A percentile compares a stretch with the other conserved stretches of the same genome.
Conservation (phyloP, 1,140 invertebrate species). For the Magallana angulata region DNA sequence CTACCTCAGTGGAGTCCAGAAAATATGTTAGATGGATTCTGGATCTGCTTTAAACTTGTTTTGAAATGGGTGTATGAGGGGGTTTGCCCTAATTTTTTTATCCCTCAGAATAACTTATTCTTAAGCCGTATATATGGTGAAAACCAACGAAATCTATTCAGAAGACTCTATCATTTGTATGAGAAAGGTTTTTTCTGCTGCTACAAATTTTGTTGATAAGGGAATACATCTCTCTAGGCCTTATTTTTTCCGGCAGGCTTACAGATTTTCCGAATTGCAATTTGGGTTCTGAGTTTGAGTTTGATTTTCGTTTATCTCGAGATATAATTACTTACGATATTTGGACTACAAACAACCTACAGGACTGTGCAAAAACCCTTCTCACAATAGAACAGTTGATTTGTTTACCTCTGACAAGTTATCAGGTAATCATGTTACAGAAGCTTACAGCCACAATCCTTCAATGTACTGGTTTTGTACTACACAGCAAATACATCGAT, state of each 20-base stretch:
- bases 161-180: not conserved
- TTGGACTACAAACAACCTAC: not conserved
- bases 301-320: not conserved
- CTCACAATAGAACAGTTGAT: not conserved
- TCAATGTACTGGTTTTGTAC: not conserved
- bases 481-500: not conserved
- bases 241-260: not conserved
- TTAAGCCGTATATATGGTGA: not conserved
- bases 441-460: not conserved
- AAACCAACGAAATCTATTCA: not conserved
- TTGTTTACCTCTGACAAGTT: not conserved
- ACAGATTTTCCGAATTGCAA: not conserved
- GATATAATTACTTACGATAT: not conserved
- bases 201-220: not conserved
- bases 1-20: not conserved
- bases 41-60: constrained; percentile 25
- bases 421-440: not conserved
- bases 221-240: not conserved
- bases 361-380: not conserved
- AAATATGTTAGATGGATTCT: constrained; percentile 11
- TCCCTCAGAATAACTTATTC: constrained; percentile 54
- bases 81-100: constrained; percentile 50
- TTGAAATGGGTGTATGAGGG: constrained; percentile 44
- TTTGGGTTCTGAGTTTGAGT: not conserved
- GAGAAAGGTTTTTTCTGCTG: not conserved